Base-by-base conservation (phyloP, 2,113 vertebrate species). In the Megaleporinus macrocephalus region DNA sequence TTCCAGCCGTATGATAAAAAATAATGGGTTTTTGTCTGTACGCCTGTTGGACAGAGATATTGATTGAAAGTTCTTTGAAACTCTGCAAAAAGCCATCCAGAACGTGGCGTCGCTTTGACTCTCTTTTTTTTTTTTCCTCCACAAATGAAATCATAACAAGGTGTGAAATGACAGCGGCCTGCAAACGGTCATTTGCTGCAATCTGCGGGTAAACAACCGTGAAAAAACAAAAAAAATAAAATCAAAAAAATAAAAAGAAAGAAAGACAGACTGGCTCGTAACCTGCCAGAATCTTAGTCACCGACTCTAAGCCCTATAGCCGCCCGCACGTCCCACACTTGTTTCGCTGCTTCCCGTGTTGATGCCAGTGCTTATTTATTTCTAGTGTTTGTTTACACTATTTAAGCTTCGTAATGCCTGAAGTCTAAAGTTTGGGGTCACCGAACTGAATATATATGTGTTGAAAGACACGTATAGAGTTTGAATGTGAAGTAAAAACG, bases 161-260 rank as follows among this genome's bases (percentile, higher is more conserved):
- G 89, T 92, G 89, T 91, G 87, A 91, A 92, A 93, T 91, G 86
- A 89, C 88, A 89, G 85, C 88, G 81, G 86, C 89, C 82, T 84
- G 89, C 83, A 83, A 84, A 84, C 86, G 76, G 65, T 79, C 65
- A 63, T 77, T 68, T 72, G 12, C 72, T 29, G 79, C 30, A 55
- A 75, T 51, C 41, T 22, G 30, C 26, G 20, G 29, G 63, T 51
- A 78, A 81, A 81, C 68, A 41, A 73, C 20, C 33, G 47, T 24
- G 10, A 63, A 14, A 47, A 63, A 62, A 24, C 36, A 36, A 62
- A 20, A 51, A 0, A 36, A 36, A n/a, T n/a, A n/a, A n/a, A n/a
- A n/a, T n/a, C n/a, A n/a, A n/a, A n/a, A n/a, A n/a, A n/a, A n/a
- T n/a, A n/a, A n/a, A n/a, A n/a, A n/a, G n/a, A 6, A 5, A 44